Evolutionary conservation across 2,797 vertebrate species (phyloP).

Genomic region (Lutjanus argentimaculatus): DNA sequence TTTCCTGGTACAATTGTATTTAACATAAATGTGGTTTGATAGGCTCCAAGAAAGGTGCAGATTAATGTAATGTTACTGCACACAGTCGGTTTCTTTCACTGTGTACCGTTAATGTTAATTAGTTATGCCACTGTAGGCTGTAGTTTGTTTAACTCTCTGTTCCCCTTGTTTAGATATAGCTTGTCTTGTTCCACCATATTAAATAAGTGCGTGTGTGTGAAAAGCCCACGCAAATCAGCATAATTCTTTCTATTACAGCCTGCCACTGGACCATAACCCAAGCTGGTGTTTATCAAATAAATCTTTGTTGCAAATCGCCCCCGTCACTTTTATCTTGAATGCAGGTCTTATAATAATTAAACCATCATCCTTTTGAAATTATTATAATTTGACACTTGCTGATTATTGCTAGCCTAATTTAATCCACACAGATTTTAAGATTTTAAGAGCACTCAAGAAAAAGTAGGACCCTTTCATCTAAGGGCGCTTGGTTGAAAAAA

Average conservation of each 20-base stretch:
- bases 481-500: not conserved
- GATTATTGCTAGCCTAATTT: slow-evolving; percentile 9
- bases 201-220: not conserved
- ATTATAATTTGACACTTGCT: not conserved
- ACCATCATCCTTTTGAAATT: not conserved
- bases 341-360: slow-evolving; percentile 1
- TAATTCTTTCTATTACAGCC: not conserved
- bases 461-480: slow-evolving; percentile 17
- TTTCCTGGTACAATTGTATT: not conserved
- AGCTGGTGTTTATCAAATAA: not conserved
- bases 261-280: not conserved
- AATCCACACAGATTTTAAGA: slow-evolving; percentile 30
- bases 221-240: not conserved
- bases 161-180: not conserved
- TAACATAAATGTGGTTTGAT: not conserved
- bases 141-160: not conserved
- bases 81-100: not conserved
- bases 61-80: too few relatives aligned
- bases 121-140: not conserved
- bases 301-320: not conserved
- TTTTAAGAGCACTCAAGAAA: not conserved
- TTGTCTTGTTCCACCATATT: not conserved
- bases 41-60: not conserved
- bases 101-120: not conserved
- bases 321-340: not conserved